A percentile compares a stretch with the other conserved stretches of the same genome.
phyloP scores from a whole-genome alignment of 92 coral and sea anemone genomes.

The Zoanthus sociatus region DNA sequence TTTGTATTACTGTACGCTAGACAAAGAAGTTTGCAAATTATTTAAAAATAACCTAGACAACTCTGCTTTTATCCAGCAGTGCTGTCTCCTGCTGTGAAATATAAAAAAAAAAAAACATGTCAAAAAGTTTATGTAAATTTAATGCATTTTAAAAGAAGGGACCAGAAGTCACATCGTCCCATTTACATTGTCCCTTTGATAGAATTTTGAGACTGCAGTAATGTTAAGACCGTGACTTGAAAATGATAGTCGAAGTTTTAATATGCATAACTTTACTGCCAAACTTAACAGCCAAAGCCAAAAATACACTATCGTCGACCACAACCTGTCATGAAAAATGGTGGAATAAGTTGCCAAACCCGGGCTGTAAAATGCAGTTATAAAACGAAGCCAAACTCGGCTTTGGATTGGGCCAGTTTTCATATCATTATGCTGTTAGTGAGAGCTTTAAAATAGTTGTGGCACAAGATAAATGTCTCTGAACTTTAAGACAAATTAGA shows the following conservation, averaged over 20 bases:
- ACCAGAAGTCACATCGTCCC: conserved; percentile 41
- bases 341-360: neutral
- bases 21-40: neutral
- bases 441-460: neutral
- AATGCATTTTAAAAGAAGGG: conserved; percentile 25
- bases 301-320: neutral
- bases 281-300: neutral
- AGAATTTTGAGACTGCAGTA: neutral
- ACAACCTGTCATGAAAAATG: conserved; percentile 30
- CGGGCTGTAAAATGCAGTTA: neutral
- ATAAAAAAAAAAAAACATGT: conserved; percentile 35
- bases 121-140: conserved; percentile 36
- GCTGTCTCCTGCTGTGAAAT: conserved; percentile 35
- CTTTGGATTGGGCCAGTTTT: neutral
- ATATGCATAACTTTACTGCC: neutral
- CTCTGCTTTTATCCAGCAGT: neutral
- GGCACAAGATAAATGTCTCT: neutral
- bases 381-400: conserved; percentile 4
- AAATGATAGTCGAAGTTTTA: neutral
- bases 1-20: neutral
- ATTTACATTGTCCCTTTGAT: neutral
- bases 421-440: neutral
- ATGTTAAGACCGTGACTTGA: neutral
- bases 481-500: neutral
- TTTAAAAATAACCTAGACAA: neutral